Conservation (phyloP, 2,888 invertebrate genomes). For the Zygothrica quintamaculata region DNA sequence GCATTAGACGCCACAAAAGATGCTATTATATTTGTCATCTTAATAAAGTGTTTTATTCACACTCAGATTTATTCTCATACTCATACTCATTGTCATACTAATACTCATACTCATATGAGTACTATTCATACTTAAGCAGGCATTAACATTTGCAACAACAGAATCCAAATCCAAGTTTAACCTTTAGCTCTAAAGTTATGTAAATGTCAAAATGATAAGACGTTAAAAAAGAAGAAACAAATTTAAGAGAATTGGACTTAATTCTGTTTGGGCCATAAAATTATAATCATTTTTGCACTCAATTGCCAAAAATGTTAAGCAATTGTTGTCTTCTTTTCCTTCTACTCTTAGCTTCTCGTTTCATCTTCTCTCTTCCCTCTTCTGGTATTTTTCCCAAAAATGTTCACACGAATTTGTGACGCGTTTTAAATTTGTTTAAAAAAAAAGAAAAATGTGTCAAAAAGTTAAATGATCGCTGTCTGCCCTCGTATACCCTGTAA, state of each 20-base stretch:
- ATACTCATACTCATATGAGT: no score
- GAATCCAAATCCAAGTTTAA: slow-evolving; percentile 1
- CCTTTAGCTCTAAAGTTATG: slow-evolving; percentile 16
- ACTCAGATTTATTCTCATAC: no score
- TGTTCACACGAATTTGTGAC: slow-evolving; percentile 37
- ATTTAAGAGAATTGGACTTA: slow-evolving; percentile 3
- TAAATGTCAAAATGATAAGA: slow-evolving; percentile 24
- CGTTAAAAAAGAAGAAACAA: not conserved
- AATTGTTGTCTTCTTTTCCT: slow-evolving; percentile 13
- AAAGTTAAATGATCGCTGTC: slow-evolving; percentile 23
- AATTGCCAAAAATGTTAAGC: slow-evolving; percentile 32
- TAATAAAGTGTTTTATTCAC: slow-evolving; percentile 48
- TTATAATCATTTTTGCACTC: slow-evolving; percentile 50
- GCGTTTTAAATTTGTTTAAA: slow-evolving; percentile 13
- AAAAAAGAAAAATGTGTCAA: slow-evolving; percentile 36
- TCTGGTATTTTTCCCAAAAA: slow-evolving; percentile 16
- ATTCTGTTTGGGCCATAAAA: slow-evolving; percentile 27
- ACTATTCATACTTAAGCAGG: not conserved
- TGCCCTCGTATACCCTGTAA: slow-evolving; percentile 24
- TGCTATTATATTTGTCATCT: slow-evolving; percentile 38
- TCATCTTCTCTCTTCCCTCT: slow-evolving; percentile 1
- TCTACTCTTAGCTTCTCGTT: slow-evolving; percentile 1
- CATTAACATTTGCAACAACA: slow-evolving; percentile 14
- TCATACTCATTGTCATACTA: no score
- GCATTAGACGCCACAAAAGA: slow-evolving; percentile 50